These are phyloP conservation scores for Drosophila rhopaloa DNA, from an alignment of 1,140 invertebrate genomes.

Conservation along the genomic window DNA sequence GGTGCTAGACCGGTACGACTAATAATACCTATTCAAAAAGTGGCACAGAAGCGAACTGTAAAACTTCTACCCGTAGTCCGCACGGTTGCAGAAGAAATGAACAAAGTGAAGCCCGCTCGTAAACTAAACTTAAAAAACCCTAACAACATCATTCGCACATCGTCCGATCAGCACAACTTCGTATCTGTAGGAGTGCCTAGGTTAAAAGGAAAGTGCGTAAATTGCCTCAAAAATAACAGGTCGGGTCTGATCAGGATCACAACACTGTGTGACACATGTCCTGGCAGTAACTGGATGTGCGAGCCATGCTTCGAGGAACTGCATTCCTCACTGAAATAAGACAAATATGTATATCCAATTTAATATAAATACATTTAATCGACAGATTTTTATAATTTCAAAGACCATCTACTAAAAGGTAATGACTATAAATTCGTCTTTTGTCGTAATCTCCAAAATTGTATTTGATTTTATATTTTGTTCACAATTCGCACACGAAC, in stretches of 20 bases:
- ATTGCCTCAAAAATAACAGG: slow-evolving; percentile 55
- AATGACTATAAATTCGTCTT: no score
- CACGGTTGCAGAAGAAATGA: neutral
- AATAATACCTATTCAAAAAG: neutral
- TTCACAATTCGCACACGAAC: no score
- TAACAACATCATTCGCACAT: slow-evolving; percentile 19
- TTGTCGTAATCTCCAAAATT: no score
- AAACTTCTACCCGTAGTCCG: neutral
- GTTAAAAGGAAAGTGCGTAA: slow-evolving; percentile 67
- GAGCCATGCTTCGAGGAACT: slow-evolving; percentile 62
- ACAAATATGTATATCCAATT: neutral
- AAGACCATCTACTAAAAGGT: no score
- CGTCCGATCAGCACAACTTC: slow-evolving; percentile 63
- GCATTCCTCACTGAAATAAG: slow-evolving; percentile 18
- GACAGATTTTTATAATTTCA: no score
- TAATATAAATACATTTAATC: neutral
- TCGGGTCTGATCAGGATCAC: slow-evolving; percentile 38
- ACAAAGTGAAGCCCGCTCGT: neutral
- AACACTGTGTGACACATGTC: slow-evolving; percentile 71
- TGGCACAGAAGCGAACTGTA: neutral
- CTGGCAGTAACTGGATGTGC: slow-evolving; percentile 77
- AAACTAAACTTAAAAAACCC: slow-evolving; percentile 17
- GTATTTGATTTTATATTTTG: no score
- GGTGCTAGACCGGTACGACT: neutral
- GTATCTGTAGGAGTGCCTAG: slow-evolving; percentile 59